Base-by-base conservation (phyloP, 1,140 invertebrate species). In the Plodia interpunctella region DNA sequence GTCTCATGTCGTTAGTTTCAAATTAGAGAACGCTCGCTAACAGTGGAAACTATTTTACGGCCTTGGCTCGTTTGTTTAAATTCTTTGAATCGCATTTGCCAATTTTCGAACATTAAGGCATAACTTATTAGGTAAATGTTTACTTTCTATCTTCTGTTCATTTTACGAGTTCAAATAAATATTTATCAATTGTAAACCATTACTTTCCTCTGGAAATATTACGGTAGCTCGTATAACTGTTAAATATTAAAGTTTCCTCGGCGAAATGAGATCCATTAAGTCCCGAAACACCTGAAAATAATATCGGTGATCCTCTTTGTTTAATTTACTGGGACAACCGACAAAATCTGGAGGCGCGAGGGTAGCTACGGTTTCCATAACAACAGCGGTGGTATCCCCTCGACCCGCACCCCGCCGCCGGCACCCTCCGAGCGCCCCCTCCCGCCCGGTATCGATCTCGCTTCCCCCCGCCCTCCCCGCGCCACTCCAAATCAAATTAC, bases 401-500 rank as follows among this genome's bases (percentile, higher is more conserved):
- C 57, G 62, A 38, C 66, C 60, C 56, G 57, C 64, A 60, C 66
- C 63, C 62, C 57, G 52, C 63, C 72, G 59, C 28, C 62, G 56
- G 53, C 55, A 62, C 51, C 66, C 61, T 52, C 62, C 64, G 60
- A 65, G 62, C 62, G 55, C 50, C 64, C 72, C 57, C 70, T 62
- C 72, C 66, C 70, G 66, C 73, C 66, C 57, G 59, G 54, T 86
- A 88, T 88, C 85, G 85, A 88, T 88, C 85, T 65, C 53, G 57
- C 66, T 60, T 38, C 62, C 49, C 68, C 68, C 60, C 72, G 72
- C 55, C 63, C 66, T 59, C 74, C 75, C 70, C 78, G 56, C 76
- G 53, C 74, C 80, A 76, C 81, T 81, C 85, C 83, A 88, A 88
- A 88, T 88, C 85, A 84, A 88, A 85, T 87, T 88, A 87, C 85